phyloP scores from a whole-genome alignment of 1,140 invertebrate species.

The Elymnias hypermnestra region DNA sequence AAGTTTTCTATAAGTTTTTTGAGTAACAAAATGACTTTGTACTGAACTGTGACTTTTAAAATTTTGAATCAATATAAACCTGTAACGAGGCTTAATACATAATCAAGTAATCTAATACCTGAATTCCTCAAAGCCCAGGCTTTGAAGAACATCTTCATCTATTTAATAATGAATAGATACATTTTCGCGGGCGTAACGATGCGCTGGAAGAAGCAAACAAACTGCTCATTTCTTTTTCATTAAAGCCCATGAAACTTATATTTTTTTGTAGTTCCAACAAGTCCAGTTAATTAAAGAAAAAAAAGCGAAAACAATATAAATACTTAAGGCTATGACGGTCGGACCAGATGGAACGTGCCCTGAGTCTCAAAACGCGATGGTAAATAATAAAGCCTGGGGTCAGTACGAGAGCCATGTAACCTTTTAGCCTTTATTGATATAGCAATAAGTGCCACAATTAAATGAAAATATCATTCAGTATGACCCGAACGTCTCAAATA shows the following conservation, averaged over 20 bases:
- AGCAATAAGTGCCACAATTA: slow-evolving; percentile 1
- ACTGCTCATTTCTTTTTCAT: slow-evolving; percentile 1
- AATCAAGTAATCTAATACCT: too few species aligned
- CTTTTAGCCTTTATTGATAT: slow-evolving; percentile 1
- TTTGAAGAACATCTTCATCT: too few species aligned
- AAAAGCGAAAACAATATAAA: slow-evolving; percentile 10
- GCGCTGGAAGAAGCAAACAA: too few species aligned
- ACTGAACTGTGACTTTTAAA: too few species aligned
- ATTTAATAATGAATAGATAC: too few species aligned
- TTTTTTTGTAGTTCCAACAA: slow-evolving; percentile 5
- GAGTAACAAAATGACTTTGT: too few species aligned
- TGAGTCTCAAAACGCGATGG: slow-evolving; percentile 4
- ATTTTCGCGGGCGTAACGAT: too few species aligned
- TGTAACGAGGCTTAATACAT: too few species aligned
- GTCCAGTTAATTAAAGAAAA: slow-evolving; percentile 7
- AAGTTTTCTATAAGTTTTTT: too few species aligned
- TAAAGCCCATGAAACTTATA: not conserved
- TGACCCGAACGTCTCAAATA: slow-evolving; percentile 3
- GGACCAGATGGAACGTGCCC: slow-evolving; percentile 4
- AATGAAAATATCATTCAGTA: not conserved
- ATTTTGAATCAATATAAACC: too few species aligned
- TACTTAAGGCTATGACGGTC: slow-evolving; percentile 4
- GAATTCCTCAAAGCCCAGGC: too few species aligned
- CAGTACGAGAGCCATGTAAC: not conserved
- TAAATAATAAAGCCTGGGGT: slow-evolving; percentile 6